Conservation (phyloP, 2,797 vertebrate genomes). For the Cirrhinus mrigala region DNA sequence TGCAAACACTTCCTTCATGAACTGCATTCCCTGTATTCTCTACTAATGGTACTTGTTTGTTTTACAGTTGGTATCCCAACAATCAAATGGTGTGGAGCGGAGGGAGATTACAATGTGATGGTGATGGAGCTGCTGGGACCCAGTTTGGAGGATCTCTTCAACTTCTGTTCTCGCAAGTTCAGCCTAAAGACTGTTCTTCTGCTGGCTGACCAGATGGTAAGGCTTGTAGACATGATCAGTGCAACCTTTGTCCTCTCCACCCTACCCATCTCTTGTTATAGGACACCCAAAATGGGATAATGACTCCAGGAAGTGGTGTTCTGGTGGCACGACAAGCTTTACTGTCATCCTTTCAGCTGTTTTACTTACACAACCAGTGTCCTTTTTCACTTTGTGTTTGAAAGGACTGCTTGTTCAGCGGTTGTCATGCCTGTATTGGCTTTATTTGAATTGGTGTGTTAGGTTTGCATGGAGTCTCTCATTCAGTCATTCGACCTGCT, state of each 20-base stretch:
- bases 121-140: conserved; percentile 73
- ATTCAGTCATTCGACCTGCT: conserved; percentile 2
- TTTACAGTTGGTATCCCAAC: conserved; percentile 68
- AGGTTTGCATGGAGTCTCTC: conserved; percentile 33
- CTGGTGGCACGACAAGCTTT: conserved; percentile 16
- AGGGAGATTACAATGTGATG: conserved; percentile 74
- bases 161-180: conserved; percentile 82
- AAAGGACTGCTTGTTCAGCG: conserved; percentile 25
- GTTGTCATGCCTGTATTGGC: not conserved
- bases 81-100: conserved; percentile 72
- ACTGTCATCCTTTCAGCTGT: conserved; percentile 12
- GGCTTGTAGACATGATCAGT: conserved; percentile 44
- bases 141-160: conserved; percentile 71
- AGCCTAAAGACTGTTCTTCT: conserved; percentile 79
- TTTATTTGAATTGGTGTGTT: conserved; percentile 39
- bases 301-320: conserved; percentile 16
- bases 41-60: not conserved
- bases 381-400: conserved; percentile 20
- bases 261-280: conserved; percentile 6
- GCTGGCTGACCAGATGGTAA: conserved; percentile 89
- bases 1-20: not conserved
- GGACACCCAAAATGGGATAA: conserved; percentile 3
- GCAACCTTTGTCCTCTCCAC: conserved; percentile 9
- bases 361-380: conserved; percentile 20
- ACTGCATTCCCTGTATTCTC: not conserved